Percentiles rank a stretch among this genome's conserved stretches.
Conservation (phyloP, 1,140 invertebrate genomes). For the Drosophila athabasca region DNA sequence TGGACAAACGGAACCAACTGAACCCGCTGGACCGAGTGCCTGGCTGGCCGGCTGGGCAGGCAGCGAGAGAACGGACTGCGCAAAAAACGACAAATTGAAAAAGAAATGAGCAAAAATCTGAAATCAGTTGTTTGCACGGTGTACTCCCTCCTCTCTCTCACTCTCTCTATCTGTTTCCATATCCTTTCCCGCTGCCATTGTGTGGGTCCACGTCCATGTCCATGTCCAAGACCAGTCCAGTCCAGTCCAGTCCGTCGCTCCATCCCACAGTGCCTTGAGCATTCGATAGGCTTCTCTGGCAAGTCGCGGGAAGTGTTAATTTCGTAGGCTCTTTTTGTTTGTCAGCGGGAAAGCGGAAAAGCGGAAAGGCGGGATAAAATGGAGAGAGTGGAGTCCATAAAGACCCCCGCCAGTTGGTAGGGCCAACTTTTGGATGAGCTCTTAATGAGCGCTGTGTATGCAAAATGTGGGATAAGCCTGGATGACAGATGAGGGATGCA, state of each 20-base stretch:
- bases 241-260: slow-evolving; percentile 31
- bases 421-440: slow-evolving; percentile 61
- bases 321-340: slow-evolving; percentile 74
- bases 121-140: slow-evolving; percentile 74
- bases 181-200: slow-evolving; percentile 46
- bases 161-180: slow-evolving; percentile 3
- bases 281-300: slow-evolving; percentile 59
- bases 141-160: not conserved
- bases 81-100: slow-evolving; percentile 78
- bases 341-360: slow-evolving; percentile 39
- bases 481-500: slow-evolving; percentile 20
- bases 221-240: slow-evolving; percentile 29
- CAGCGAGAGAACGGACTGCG: slow-evolving; percentile 47
- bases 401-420: slow-evolving; percentile 34
- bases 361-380: not conserved
- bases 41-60: no score
- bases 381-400: slow-evolving; percentile 12
- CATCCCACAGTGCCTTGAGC: slow-evolving; percentile 62
- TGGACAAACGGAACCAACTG: not conserved
- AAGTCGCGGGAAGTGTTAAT: slow-evolving; percentile 74
- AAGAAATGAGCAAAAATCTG: slow-evolving; percentile 72
- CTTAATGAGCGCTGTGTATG: slow-evolving; percentile 61
- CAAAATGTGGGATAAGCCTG: slow-evolving; percentile 41
- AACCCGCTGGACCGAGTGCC: not conserved
- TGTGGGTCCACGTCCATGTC: slow-evolving; percentile 27